Evolutionary conservation across 1,140 invertebrate species (phyloP), one percentile per base, ranked within the genome.

Genomic region (Bursaphelenchus mucronatus): DNA sequence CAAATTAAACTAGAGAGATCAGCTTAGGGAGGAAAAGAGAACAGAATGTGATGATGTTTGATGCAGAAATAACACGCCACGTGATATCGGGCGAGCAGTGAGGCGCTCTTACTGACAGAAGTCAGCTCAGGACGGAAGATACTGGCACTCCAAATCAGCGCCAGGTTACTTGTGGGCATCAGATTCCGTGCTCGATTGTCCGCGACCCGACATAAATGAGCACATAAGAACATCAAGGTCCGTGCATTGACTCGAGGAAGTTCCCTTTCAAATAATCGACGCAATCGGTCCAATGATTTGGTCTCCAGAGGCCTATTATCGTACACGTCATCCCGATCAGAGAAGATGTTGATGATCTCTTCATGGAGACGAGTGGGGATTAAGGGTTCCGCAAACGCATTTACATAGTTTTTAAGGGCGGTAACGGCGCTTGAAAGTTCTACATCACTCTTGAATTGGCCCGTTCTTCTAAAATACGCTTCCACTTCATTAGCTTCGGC

Each of bases 401-500:
- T 11, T 11, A 59, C 15, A 50, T 59, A 59, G 13, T 44, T 13
- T 39, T 59, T 59, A 3, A 59, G 40, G 7, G 57, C 57, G 13
- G 21, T n/a, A 19, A 59, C 57, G 57, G 57, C 41, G 52, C 41
- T 39, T 15, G 40, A n/a, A 59, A 17, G 11, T 43, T 30, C 15
- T 50, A n/a, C 21, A 50, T 17, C 11, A 11, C 30, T 30, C 5
- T 30, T n/a, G n/a, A 59, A 46, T 11, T 39, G 13, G 4, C 57
- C 57, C 15, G 19, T 59, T 7, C 45, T 59, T 88, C 81, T 15
- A 56, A 93, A 92, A 79, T 90, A 90, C 69, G 88, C 88, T 78
- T 93, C 91, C 4, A 97, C 84, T 75, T 93, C 86, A 79, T 94
- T 92, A 6, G 95, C 92, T 78, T 97, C 93, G 21, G 91, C 90